A percentile compares a stretch with the other conserved stretches of the same genome.
phyloP scores from a whole-genome alignment of 2,888 invertebrate genomes.

The Meloe dianella region DNA sequence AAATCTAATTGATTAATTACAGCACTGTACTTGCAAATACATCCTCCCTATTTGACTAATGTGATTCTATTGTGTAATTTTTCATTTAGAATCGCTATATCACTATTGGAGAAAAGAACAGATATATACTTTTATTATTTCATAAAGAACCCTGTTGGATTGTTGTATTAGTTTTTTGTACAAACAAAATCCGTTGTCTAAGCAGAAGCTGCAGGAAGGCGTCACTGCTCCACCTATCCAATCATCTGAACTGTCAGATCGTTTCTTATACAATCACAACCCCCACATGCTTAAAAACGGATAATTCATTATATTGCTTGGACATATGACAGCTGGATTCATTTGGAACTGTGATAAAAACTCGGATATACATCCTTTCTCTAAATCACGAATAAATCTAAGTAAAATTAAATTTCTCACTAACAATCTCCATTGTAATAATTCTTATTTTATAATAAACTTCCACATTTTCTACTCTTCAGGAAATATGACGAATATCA shows the following conservation, averaged over 20 bases:
- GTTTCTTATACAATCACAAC: background rate
- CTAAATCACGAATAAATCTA: background rate
- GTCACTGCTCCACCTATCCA: constrained; percentile 1
- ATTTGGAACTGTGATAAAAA: background rate
- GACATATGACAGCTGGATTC: background rate
- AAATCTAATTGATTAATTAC: constrained; percentile 40
- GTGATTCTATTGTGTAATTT: constrained; percentile 21
- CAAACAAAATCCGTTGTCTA: background rate
- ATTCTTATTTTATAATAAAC: constrained; percentile 2
- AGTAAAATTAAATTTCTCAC: background rate
- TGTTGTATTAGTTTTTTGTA: background rate
- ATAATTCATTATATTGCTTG: background rate
- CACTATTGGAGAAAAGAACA: background rate
- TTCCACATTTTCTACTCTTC: background rate
- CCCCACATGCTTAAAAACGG: background rate
- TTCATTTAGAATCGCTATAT: background rate
- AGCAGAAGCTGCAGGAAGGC: background rate
- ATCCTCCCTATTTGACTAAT: constrained; percentile 21
- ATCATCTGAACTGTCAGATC: background rate
- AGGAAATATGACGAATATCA: background rate
- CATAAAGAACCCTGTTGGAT: background rate
- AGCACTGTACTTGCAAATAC: constrained; percentile 32
- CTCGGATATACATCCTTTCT: background rate
- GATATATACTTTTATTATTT: background rate
- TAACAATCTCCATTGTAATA: background rate